Base-by-base conservation (phyloP, 64 coral and sea anemone genomes). In the Pocillopora verrucosa region DNA sequence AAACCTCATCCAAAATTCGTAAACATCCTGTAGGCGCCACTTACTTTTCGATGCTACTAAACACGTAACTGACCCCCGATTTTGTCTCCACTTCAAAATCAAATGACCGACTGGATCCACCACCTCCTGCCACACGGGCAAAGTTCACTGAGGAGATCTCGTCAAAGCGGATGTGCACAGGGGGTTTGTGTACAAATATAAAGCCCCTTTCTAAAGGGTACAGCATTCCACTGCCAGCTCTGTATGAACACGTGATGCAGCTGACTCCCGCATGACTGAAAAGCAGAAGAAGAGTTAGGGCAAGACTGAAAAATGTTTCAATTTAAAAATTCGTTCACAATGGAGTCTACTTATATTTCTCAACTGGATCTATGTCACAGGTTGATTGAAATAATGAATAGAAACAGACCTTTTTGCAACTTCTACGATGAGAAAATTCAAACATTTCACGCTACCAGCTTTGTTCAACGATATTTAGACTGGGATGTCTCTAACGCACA, bases 21-120 rank as follows among this genome's bases (percentile, higher is more conserved):
- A 6, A 24, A 70, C 67, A 4, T 25, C 5, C 61, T 11, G 11
- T 24, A 30, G 10, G 13, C 6, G 24, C 20, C 22, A 76, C 95
- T 86, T 91, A 99, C 97, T 94, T 99, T 76, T 99, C 97, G 89
- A 99, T 99, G 73, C 91, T 99, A 87, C 97, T 99, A 84, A 99
- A 99, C 19, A 95, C 94, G 26, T 89, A 91, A n/a, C 84, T 90
- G 16, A 91, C 82, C 14, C 97, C 97, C 59, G 92, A 93, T 65
- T 95, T 99, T 0, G 91, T 92, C 73, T 99, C 93, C 65, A 99
- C 80, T 24, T 99, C 97, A 91, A 99, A 99, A 84, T 99, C 97
- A 91, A 99, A 99, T 59, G 97, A 99, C 36, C 97, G 87, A 83
- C 97, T 99, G 59, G 93, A 91, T 4, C 97, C 93, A 24, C 91